Conservation (phyloP, 1,140 invertebrate genomes). For the Macrostomum lignano region DNA sequence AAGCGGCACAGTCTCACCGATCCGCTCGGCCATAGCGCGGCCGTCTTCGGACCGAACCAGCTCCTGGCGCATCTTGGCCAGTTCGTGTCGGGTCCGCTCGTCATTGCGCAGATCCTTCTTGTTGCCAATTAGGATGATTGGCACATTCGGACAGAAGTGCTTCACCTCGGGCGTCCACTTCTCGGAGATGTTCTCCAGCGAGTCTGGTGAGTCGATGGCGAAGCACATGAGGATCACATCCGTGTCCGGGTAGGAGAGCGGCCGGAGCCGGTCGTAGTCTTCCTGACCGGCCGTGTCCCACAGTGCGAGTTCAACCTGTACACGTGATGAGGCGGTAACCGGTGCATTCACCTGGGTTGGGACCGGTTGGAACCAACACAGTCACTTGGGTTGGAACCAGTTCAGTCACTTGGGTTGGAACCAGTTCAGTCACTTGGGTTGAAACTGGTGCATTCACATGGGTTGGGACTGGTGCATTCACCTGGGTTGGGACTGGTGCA, state of each 20-base stretch:
- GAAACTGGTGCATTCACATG: no score
- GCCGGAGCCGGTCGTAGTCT: constrained; percentile 70
- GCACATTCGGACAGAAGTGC: constrained; percentile 27
- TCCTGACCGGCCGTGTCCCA: constrained; percentile 30
- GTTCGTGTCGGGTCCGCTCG: constrained; percentile 70
- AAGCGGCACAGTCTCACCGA: no score
- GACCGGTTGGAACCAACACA: no score
- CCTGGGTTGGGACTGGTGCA: no score
- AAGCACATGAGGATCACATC: constrained; percentile 30
- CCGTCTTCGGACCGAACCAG: constrained; percentile 86
- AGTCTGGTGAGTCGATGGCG: constrained; percentile 13
- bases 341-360: no score
- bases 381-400: no score
- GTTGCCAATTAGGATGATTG: constrained; percentile 27
- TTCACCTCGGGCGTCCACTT: constrained; percentile 28
- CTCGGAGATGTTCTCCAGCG: constrained; percentile 22
- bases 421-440: no score
- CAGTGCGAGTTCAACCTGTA: constrained; percentile 6
- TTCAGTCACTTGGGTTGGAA: no score
- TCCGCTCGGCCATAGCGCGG: constrained; percentile 89
- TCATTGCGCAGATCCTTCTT: constrained; percentile 52
- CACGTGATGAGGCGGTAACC: no score
- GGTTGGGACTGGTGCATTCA: no score
- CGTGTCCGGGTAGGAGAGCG: constrained; percentile 76
- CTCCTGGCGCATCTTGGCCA: constrained; percentile 95